These are phyloP conservation scores for Menidia beryllina DNA, from an alignment of 2,113 vertebrate species.

Conservation along the genomic window DNA sequence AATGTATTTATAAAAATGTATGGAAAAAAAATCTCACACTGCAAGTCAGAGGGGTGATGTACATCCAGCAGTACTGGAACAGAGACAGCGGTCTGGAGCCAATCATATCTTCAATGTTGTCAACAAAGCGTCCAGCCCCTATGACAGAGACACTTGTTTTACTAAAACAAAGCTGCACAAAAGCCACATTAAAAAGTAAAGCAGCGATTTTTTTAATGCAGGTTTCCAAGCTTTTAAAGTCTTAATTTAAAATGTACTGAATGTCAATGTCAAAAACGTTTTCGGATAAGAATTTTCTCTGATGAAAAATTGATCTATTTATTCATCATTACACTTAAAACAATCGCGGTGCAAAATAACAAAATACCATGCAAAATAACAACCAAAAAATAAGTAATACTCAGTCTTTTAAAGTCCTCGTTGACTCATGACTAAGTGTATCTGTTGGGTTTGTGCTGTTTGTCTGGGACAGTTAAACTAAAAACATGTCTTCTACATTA, in stretches of 20 bases:
- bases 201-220: no score
- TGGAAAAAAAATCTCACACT: slow-evolving; percentile 55
- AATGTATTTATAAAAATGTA: background rate
- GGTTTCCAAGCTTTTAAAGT: no score
- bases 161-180: background rate
- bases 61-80: slow-evolving; percentile 79
- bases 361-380: no score
- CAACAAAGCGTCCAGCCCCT: slow-evolving; percentile 77
- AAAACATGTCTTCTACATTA: background rate
- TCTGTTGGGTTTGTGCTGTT: background rate
- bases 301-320: no score
- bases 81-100: slow-evolving; percentile 71
- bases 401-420: background rate
- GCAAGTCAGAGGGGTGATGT: slow-evolving; percentile 69
- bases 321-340: no score
- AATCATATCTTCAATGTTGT: slow-evolving; percentile 81
- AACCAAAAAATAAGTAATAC: no score
- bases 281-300: no score
- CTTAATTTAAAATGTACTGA: no score
- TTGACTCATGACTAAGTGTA: background rate
- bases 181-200: background rate
- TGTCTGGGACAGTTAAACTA: background rate
- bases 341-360: no score
- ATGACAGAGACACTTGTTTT: slow-evolving; percentile 1
- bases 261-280: no score